Percentiles rank a stretch among this genome's conserved stretches.
Conservation (phyloP, 64 coral and sea anemone genomes). For the Porites lutea region DNA sequence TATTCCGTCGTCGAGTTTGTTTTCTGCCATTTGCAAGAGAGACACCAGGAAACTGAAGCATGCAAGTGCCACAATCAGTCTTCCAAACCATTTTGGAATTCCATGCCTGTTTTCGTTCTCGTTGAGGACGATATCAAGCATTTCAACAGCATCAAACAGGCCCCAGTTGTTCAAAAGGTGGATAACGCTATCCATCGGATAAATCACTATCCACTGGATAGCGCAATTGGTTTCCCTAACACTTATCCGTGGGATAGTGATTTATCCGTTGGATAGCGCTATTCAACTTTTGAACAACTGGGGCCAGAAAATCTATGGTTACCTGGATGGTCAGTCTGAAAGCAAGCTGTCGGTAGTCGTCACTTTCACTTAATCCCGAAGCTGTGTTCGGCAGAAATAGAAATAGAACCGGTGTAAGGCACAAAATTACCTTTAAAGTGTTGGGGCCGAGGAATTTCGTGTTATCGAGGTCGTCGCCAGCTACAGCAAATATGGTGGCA, state of each 20-base stretch:
- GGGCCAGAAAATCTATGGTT: slow-evolving; percentile 48
- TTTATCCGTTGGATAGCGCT: too few relatives aligned
- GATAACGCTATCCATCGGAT: too few relatives aligned
- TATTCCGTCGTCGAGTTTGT: not conserved
- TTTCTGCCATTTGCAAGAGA: slow-evolving; percentile 8
- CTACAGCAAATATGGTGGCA: not conserved
- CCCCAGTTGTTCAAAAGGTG: too few relatives aligned
- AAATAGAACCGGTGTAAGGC: slow-evolving; percentile 8
- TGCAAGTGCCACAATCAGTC: not conserved
- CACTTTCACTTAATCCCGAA: not conserved
- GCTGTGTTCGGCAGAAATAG: slow-evolving; percentile 57
- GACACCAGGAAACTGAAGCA: slow-evolving; percentile 43
- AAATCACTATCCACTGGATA: too few relatives aligned
- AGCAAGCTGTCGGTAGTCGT: not conserved
- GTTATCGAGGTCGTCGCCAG: slow-evolving; percentile 42
- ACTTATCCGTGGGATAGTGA: too few relatives aligned
- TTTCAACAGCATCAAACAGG: not conserved
- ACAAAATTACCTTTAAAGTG: slow-evolving; percentile 24
- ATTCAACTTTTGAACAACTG: too few relatives aligned
- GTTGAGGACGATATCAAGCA: slow-evolving; percentile 49
- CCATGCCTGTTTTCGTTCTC: not conserved
- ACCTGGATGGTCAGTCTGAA: slow-evolving; percentile 4
- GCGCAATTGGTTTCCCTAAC: too few relatives aligned
- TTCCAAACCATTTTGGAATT: slow-evolving; percentile 5
- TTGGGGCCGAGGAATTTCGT: slow-evolving; percentile 48